Evolutionary conservation across 2,113 vertebrate genomes (phyloP).

Genomic region (Phrynosoma blainvillii): DNA sequence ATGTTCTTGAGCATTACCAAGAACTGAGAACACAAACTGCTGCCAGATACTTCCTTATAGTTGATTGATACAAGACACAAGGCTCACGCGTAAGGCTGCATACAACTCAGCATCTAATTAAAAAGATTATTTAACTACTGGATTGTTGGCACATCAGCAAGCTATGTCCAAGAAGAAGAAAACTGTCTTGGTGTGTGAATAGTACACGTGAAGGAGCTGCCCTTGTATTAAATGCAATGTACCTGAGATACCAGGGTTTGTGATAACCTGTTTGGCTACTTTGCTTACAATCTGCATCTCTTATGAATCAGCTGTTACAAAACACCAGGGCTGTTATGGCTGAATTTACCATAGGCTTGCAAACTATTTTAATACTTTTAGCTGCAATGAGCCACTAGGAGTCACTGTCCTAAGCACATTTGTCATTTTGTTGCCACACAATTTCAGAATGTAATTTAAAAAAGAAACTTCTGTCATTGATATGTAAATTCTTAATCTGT

Average conservation of each 20-base stretch:
- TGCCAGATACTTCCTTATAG: neutral
- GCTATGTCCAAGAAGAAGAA: neutral
- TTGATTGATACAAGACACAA: neutral
- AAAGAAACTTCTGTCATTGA: too few species aligned
- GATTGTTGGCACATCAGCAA: neutral
- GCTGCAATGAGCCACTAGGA: neutral
- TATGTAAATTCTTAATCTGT: too few species aligned
- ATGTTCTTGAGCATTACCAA: neutral
- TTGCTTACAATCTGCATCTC: neutral
- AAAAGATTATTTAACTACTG: neutral
- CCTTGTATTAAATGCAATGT: neutral
- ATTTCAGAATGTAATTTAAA: too few species aligned
- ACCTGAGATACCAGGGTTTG: neutral
- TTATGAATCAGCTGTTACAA: neutral
- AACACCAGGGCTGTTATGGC: neutral
- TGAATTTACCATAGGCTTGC: neutral
- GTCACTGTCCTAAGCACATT: constrained; percentile 8
- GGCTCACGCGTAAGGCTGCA: neutral
- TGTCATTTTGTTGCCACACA: too few species aligned
- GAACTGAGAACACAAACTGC: neutral
- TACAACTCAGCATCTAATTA: neutral
- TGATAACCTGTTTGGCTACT: neutral
- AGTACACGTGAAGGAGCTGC: neutral
- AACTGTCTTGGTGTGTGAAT: neutral
- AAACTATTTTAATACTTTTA: neutral